Percentiles rank a stretch among this genome's conserved stretches.
phyloP scores from a whole-genome alignment of 1,140 invertebrate species.

The Drosophila sproati region DNA sequence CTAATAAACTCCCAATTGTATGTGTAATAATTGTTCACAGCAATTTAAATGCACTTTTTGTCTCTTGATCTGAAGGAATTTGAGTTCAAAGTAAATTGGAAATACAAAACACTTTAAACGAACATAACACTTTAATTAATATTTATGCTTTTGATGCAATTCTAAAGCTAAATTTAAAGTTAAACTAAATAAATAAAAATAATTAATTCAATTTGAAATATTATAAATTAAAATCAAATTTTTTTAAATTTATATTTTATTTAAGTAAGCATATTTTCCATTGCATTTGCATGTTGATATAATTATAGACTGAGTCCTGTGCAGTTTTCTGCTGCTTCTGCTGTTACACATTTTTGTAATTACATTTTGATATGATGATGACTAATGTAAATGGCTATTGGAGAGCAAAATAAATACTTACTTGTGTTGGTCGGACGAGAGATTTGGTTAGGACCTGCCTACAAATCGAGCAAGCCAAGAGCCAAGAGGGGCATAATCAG shows the following conservation, averaged over 20 bases:
- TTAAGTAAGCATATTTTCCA: too few species aligned
- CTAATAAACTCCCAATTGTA: neutral
- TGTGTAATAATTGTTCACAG: neutral
- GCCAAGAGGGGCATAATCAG: neutral
- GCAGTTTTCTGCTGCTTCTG: neutral
- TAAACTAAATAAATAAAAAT: too few species aligned
- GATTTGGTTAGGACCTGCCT: neutral
- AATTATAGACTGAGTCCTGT: neutral
- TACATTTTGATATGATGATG: neutral
- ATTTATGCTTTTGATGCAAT: too few species aligned
- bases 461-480: neutral
- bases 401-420: slow-evolving; percentile 75
- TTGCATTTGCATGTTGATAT: too few species aligned
- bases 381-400: slow-evolving; percentile 10
- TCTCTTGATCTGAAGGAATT: too few species aligned
- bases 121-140: too few species aligned
- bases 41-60: neutral
- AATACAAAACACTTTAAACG: too few species aligned
- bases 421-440: slow-evolving; percentile 6
- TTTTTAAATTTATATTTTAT: too few species aligned
- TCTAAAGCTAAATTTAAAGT: too few species aligned
- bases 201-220: too few species aligned
- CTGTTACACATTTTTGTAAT: neutral
- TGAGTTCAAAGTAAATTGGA: neutral
- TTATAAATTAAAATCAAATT: neutral